phyloP scores from a whole-genome alignment of 2,888 invertebrate species.

The Cataglyphis rosenhaueri region DNA sequence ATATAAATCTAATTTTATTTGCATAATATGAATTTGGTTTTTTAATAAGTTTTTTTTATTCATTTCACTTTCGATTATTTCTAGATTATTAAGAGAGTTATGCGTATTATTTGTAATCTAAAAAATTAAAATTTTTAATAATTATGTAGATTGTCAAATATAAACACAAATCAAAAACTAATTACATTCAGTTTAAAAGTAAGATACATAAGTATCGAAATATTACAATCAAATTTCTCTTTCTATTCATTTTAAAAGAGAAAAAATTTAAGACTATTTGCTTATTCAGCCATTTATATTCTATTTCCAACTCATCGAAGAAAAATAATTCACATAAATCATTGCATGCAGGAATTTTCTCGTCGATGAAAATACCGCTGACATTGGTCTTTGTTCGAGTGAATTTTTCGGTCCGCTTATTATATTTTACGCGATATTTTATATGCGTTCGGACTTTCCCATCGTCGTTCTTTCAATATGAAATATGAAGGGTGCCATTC shows the following conservation, averaged over 20 bases:
- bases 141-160: not conserved
- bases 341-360: not conserved
- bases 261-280: not conserved
- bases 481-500: conserved; percentile 31
- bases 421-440: conserved; percentile 1
- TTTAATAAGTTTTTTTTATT: not conserved
- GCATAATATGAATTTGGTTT: not conserved
- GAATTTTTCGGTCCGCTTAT: conserved; percentile 9
- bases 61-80: too few species aligned
- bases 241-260: not conserved
- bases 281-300: conserved; percentile 22
- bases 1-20: not conserved
- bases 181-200: not conserved
- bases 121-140: too few species aligned
- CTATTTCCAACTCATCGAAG: not conserved
- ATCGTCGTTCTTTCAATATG: not conserved
- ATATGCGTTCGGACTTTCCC: conserved; percentile 12
- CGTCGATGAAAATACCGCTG: not conserved
- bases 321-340: not conserved
- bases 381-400: not conserved
- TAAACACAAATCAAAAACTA: not conserved
- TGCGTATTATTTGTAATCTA: too few species aligned
- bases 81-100: too few species aligned
- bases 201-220: not conserved
- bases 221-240: not conserved